Evolutionary conservation across 2,797 vertebrate species (phyloP).

Genomic region (Apogon talboti): DNA sequence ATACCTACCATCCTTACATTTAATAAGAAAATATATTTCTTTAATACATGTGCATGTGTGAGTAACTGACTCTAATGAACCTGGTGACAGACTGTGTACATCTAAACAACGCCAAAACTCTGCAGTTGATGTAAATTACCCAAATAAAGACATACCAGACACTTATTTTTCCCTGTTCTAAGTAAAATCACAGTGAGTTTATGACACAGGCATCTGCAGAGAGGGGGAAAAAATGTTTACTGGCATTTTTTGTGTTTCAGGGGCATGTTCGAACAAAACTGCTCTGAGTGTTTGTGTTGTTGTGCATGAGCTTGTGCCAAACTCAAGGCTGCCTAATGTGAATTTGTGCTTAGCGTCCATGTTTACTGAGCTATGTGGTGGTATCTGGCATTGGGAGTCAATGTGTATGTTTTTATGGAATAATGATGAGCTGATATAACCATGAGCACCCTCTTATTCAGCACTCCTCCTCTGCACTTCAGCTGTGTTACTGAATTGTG

Average conservation of each 20-base stretch:
- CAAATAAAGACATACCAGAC: not conserved
- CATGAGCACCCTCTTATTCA: not conserved
- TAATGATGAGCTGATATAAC: constrained; percentile 3
- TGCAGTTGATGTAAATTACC: not conserved
- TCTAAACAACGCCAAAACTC: not conserved
- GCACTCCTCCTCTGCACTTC: not conserved
- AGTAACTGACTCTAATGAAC: not conserved
- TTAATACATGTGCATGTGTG: not conserved
- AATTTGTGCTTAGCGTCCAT: not conserved
- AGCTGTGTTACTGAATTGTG: not conserved
- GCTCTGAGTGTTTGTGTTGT: not conserved
- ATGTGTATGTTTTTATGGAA: constrained; percentile 1
- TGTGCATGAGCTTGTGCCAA: constrained; percentile 1
- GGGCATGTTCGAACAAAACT: not conserved
- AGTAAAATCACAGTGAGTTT: constrained; percentile 5
- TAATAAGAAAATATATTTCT: not conserved
- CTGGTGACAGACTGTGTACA: not conserved
- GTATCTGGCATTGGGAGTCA: not conserved
- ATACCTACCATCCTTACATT: not conserved
- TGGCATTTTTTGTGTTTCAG: constrained; percentile 45
- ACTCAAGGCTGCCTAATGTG: not conserved
- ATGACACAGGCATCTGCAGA: constrained; percentile 12
- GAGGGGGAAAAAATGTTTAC: not conserved
- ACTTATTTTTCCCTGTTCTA: not conserved
- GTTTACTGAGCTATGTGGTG: constrained; percentile 5